A percentile compares a stretch with the other conserved stretches of the same genome.
Evolutionary conservation across 2,113 vertebrate species (phyloP).

Genomic region (Saguinus imperator): DNA sequence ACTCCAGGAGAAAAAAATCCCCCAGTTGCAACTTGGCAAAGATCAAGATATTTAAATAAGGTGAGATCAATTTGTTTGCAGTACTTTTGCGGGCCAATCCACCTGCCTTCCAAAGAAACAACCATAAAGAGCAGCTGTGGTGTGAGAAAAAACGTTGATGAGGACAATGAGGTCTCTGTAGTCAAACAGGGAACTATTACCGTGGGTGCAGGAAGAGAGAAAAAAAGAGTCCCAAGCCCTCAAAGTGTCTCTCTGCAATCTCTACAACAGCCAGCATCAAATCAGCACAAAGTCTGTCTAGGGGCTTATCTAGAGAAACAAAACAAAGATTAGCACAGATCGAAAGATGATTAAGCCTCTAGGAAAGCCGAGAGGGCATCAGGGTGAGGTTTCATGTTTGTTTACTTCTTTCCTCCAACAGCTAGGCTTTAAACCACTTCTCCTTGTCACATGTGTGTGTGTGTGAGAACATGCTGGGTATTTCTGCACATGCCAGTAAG

Average conservation of each 20-base stretch:
- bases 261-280: background rate
- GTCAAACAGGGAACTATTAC: background rate
- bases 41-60: constrained; percentile 3
- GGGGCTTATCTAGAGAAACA: background rate
- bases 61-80: background rate
- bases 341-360: background rate
- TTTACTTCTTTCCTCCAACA: background rate
- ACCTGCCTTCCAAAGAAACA: background rate
- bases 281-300: background rate
- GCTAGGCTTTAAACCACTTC: constrained; percentile 39
- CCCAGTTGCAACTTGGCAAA: background rate
- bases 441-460: background rate
- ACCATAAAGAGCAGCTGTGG: background rate
- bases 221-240: background rate
- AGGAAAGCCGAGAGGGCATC: background rate
- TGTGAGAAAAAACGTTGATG: background rate
- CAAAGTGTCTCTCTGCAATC: background rate
- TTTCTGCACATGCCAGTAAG: background rate
- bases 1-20: background rate
- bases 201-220: background rate
- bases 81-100: too few relatives aligned
- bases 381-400: background rate
- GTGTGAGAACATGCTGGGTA: background rate
- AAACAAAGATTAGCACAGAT: background rate
- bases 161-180: constrained; percentile 3